These are phyloP conservation scores for Listronotus bonariensis DNA, from an alignment of 1,140 invertebrate genomes.

Conservation along the genomic window DNA sequence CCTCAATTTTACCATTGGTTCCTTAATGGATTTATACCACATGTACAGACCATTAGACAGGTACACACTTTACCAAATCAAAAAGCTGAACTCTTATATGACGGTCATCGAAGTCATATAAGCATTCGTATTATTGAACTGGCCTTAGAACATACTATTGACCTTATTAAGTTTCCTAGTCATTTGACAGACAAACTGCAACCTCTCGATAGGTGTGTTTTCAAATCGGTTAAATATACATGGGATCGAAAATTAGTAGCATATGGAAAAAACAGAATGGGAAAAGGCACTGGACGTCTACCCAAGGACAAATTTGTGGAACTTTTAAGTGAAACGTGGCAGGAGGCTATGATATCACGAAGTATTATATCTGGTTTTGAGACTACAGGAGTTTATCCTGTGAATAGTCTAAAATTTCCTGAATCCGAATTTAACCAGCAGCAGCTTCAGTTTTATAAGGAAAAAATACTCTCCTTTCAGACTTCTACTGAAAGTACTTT, in stretches of 20 bases:
- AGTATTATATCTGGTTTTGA: constrained; percentile 3
- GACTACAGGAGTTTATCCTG: background rate
- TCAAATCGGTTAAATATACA: constrained; percentile 15
- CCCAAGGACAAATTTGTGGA: background rate
- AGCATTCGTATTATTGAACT: constrained; percentile 11
- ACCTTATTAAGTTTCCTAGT: constrained; percentile 15
- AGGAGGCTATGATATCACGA: too few relatives aligned
- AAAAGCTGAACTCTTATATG: constrained; percentile 16
- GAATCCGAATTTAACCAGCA: background rate
- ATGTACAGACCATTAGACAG: constrained; percentile 18
- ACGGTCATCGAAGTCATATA: constrained; percentile 26
- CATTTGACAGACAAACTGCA: constrained; percentile 18
- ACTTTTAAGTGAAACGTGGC: background rate
- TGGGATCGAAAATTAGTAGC: constrained; percentile 1
- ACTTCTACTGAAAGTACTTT: too few relatives aligned
- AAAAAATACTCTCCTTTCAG: too few relatives aligned
- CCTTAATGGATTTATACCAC: constrained; percentile 17
- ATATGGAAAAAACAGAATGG: background rate
- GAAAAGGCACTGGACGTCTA: background rate
- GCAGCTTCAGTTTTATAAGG: too few relatives aligned
- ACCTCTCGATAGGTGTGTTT: constrained; percentile 23
- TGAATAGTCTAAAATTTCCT: background rate
- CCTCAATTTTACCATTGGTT: constrained; percentile 48
- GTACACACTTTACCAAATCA: constrained; percentile 14
- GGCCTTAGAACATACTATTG: constrained; percentile 5